A percentile compares a stretch with the other conserved stretches of the same genome.
These are phyloP conservation scores for Choristoneura rosaceana DNA, from an alignment of 2,888 invertebrate species.

Conservation along the genomic window DNA sequence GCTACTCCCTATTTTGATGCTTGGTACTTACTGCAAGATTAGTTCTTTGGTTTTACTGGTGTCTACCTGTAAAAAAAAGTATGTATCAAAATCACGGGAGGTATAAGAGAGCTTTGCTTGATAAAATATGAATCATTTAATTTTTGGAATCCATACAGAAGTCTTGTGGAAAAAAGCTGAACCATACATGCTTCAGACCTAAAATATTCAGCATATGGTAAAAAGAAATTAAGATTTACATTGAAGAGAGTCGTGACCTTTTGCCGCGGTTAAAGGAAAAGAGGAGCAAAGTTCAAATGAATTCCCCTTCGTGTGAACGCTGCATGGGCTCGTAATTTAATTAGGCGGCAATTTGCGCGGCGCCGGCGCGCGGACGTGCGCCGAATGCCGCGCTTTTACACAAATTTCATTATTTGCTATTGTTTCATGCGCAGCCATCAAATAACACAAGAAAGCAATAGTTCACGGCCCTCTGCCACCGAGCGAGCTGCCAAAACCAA, in stretches of 20 bases:
- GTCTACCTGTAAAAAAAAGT: constrained; percentile 25
- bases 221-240: background rate
- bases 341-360: constrained; percentile 75
- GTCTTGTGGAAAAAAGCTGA: background rate
- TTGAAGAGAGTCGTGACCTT: background rate
- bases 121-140: background rate
- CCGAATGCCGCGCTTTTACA: constrained; percentile 66
- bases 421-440: constrained; percentile 60
- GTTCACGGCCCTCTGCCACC: constrained; percentile 23
- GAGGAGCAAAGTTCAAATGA: constrained; percentile 54
- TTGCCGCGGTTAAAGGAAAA: constrained; percentile 48
- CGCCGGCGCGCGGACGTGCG: constrained; percentile 71
- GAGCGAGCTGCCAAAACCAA: background rate
- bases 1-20: background rate
- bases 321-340: constrained; percentile 74
- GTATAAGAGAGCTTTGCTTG: background rate
- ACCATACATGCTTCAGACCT: background rate
- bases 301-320: constrained; percentile 56
- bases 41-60: background rate
- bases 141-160: background rate
- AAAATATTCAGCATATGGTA: background rate
- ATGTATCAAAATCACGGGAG: background rate
- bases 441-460: constrained; percentile 40
- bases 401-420: constrained; percentile 73
- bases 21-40: background rate